Evolutionary conservation across 2,888 invertebrate genomes (phyloP), one percentile per base, ranked within the genome.

Genomic region (Pilophorus perplexus): DNA sequence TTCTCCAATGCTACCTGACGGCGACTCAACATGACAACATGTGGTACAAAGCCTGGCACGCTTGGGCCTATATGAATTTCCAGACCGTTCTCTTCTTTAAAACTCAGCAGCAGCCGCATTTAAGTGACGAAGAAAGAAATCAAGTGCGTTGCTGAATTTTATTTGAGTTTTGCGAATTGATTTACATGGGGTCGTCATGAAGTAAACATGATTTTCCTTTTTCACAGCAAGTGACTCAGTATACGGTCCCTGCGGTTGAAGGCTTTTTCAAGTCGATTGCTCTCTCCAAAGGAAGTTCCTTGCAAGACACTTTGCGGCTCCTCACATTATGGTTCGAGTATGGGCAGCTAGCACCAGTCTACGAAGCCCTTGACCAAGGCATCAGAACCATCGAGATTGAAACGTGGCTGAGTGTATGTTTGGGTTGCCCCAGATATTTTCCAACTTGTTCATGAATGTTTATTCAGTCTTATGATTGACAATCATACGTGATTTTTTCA

Each of bases 31-130:
- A 89, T 71, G 90, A 94, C 73, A 83, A 87, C 1, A 85, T 86
- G 60, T 98, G 97, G 94, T 93, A 93, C 77, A 93, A 93, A 80
- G 98, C 98, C 0, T 99, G 98, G 97, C 98, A 99, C 78, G 87
- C 94, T 0, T 95, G 93, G 86, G 99, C 98, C 0, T 94, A 94
- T 75, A 95, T 95, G 85, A 97, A 98, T 79, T 99, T 95, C 75
- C 95, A 97, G 78, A 92, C 96, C 0, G 92, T 94, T 6, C 75
- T 86, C 25, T 84, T 84, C 74, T 84, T 84, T 74, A 85, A 85
- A 71, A 79, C 80, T 68, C 79, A 79, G 60, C 74, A 77, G 71
- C 68, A 74, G 67, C 37, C 67, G 33, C 67, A 67, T 5, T 69
- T 72, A 55, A 70, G 42, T 52, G 50, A 66, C 10, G 67, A 69